Evolutionary conservation across 64 coral and sea anemone genomes (phyloP).

Genomic region (Dendronephthya gigantea): DNA sequence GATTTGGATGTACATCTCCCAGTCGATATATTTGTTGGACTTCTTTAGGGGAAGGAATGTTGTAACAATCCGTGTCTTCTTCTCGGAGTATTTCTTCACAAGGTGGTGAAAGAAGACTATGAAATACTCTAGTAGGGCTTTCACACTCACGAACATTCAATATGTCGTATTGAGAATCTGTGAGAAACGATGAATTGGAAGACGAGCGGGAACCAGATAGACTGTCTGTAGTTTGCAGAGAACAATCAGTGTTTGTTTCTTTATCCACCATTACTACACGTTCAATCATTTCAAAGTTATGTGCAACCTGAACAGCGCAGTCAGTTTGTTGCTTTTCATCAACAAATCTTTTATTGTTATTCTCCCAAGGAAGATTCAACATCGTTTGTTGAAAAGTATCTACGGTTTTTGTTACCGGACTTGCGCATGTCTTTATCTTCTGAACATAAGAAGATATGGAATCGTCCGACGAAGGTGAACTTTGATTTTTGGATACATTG

Average conservation of each 20-base stretch:
- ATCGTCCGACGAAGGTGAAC: neutral
- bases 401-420: neutral
- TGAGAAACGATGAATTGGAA: too few relatives aligned
- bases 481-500: neutral
- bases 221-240: too few relatives aligned
- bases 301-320: neutral
- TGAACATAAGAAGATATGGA: neutral
- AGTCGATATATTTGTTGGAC: neutral
- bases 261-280: neutral
- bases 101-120: neutral
- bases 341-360: too few relatives aligned
- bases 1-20: neutral
- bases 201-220: too few relatives aligned
- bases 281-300: neutral
- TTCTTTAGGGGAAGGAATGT: neutral
- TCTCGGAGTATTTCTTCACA: neutral
- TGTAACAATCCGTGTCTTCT: neutral
- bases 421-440: neutral
- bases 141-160: neutral
- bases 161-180: neutral
- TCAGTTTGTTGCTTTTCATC: neutral
- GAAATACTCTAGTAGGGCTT: neutral
- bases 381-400: neutral
- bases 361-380: too few relatives aligned
- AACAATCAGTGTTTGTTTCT: neutral